These are phyloP conservation scores for Clavelina lepadiformis DNA, from an alignment of 23 tunicate species.

Conservation along the genomic window DNA sequence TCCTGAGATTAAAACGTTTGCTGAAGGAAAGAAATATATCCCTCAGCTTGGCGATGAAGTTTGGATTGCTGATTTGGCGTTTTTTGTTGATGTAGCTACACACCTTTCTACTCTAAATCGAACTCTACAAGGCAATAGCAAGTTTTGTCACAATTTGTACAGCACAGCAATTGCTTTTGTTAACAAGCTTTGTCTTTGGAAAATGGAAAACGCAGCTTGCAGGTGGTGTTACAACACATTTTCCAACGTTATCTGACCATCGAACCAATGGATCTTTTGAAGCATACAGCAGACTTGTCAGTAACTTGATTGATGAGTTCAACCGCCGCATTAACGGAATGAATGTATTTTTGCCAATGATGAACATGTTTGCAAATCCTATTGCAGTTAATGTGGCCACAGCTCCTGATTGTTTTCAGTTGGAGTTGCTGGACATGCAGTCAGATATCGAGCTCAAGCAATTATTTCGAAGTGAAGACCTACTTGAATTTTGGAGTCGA, in stretches of 20 bases:
- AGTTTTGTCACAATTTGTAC: slow-evolving; percentile 45
- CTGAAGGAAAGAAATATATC: slow-evolving; percentile 37
- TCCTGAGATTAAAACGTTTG: slow-evolving; percentile 45
- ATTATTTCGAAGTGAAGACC: slow-evolving; percentile 38
- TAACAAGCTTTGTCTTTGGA: slow-evolving; percentile 44
- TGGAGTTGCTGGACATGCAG: slow-evolving; percentile 39
- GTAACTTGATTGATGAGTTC: slow-evolving; percentile 21
- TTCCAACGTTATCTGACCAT: slow-evolving; percentile 34
- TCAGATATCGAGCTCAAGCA: slow-evolving; percentile 48
- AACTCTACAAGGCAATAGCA: slow-evolving; percentile 40
- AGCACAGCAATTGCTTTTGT: slow-evolving; percentile 60
- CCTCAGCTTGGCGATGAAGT: slow-evolving; percentile 50
- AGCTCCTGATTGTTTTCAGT: slow-evolving; percentile 33
- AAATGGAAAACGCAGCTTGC: slow-evolving; percentile 34
- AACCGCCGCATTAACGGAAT: slow-evolving; percentile 18
- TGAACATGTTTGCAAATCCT: slow-evolving; percentile 43
- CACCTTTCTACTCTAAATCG: slow-evolving; percentile 42
- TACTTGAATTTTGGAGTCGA: slow-evolving; percentile 48
- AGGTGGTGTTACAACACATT: slow-evolving; percentile 33
- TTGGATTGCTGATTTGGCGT: slow-evolving; percentile 33
- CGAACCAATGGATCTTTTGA: slow-evolving; percentile 38
- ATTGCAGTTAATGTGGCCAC: slow-evolving; percentile 23
- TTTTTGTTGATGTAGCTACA: slow-evolving; percentile 41
- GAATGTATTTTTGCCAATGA: slow-evolving; percentile 37
- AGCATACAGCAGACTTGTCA: slow-evolving; percentile 21